These are phyloP conservation scores for cattle (Bos taurus) DNA, from an alignment of 2,113 vertebrate genomes.

Conservation along the genomic window DNA sequence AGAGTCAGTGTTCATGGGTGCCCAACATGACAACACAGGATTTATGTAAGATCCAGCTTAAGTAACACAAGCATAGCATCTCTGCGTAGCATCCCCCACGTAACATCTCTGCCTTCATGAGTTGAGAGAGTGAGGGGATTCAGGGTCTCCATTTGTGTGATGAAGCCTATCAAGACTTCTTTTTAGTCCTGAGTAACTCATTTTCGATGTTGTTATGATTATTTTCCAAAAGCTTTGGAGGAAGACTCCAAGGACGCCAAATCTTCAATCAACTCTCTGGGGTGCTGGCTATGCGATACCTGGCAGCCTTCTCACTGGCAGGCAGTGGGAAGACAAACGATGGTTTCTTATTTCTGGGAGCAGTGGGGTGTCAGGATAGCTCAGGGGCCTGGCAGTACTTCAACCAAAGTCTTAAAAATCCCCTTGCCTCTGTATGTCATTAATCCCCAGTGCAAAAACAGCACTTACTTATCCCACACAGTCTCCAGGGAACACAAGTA, in stretches of 20 bases:
- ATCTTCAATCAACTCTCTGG: not conserved
- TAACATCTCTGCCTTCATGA: not conserved
- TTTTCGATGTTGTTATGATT: not conserved
- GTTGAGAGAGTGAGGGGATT: not conserved
- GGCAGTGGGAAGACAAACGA: not conserved
- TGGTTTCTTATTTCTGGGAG: not conserved
- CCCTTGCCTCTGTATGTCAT: not conserved
- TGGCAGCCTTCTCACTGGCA: not conserved
- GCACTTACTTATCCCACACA: not conserved
- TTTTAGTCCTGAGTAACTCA: not conserved
- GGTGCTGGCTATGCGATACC: not conserved
- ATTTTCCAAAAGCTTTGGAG: not conserved
- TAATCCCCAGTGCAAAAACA: not conserved
- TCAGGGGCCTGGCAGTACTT: not conserved
- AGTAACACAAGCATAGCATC: not conserved
- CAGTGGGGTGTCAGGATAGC: not conserved
- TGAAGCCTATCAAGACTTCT: not conserved
- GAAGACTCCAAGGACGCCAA: not conserved
- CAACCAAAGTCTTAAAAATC: not conserved
- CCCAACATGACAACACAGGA: not conserved
- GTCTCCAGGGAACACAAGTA: not conserved
- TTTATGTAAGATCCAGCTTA: not conserved
- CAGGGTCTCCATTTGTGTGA: not conserved
- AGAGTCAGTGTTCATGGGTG: too few relatives aligned
- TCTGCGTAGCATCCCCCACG: rapidly evolving